Evolutionary conservation across 1,140 invertebrate species (phyloP), one percentile per base, ranked within the genome.

Genomic region (Leptopilina clavipes): DNA sequence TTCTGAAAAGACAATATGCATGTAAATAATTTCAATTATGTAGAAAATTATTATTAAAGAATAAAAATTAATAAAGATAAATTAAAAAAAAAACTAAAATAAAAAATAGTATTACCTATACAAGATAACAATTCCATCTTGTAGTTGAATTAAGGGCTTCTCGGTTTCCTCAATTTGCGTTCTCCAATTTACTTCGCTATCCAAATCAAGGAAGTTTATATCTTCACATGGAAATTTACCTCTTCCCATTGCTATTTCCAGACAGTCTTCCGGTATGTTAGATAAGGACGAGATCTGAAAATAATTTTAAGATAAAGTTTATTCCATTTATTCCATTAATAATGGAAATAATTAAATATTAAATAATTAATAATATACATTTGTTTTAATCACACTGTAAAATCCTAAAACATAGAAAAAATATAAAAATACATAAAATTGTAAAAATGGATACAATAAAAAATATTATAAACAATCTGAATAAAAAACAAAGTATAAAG

Each of bases 241-340:
- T 79, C 91, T 90, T 45, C 92, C 91, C 87, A 93, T 93, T 19
- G 92, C 92, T 85, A 95, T 92, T 74, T 94, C 93, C 54, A 95
- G 86, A 84, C 92, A 88, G 81, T 95, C 93, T 52, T 89, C 82
- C 37, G 92, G 90, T 73, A 95, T 94, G 73, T 91, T 43, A 37
- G 59, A 65, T n/a, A 65, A 65, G 3, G 25, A 65, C 14, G 25
- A 6, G n/a, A 65, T 65, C 59, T 65, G 59, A 3, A 65, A 65
- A 65, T 59, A 59, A n/a, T n/a, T n/a, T n/a, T n/a, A n/a, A n/a
- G n/a, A n/a, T n/a, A n/a, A n/a, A n/a, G n/a, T n/a, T n/a, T n/a
- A n/a, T n/a, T n/a, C n/a, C n/a, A n/a, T n/a, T n/a, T n/a, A n/a
- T n/a, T n/a, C n/a, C n/a, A n/a, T n/a, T n/a, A n/a, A n/a, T n/a